Evolutionary conservation across 2,113 vertebrate species (phyloP).

Genomic region (Smithornis capensis): DNA sequence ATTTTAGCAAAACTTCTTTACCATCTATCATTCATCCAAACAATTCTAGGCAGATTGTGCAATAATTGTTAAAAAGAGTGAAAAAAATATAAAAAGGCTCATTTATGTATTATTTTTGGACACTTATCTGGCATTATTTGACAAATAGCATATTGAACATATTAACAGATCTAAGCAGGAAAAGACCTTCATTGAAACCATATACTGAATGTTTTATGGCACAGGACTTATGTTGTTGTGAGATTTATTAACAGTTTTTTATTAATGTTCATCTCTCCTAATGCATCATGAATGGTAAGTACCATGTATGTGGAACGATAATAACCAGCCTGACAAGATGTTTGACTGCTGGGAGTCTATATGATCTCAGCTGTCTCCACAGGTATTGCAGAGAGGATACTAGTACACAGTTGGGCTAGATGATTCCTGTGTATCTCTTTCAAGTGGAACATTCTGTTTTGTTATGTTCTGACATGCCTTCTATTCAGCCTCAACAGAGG

Average conservation of each 20-base stretch:
- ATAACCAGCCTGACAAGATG: background rate
- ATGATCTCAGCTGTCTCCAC: background rate
- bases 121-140: background rate
- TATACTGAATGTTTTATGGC: background rate
- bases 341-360: background rate
- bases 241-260: background rate
- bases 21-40: background rate
- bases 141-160: background rate
- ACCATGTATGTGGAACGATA: background rate
- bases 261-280: background rate
- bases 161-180: background rate
- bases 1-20: constrained; percentile 5
- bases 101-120: background rate
- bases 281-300: background rate
- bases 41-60: background rate
- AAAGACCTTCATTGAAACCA: background rate
- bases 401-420: background rate
- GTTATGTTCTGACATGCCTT: background rate
- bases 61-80: background rate
- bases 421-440: background rate
- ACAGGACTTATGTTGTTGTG: background rate
- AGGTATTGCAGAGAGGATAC: background rate
- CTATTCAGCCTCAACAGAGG: background rate
- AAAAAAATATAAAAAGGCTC: background rate
- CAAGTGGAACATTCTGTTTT: background rate